phyloP scores from a whole-genome alignment of 1,140 invertebrate species.

The Antheraea mylitta region DNA sequence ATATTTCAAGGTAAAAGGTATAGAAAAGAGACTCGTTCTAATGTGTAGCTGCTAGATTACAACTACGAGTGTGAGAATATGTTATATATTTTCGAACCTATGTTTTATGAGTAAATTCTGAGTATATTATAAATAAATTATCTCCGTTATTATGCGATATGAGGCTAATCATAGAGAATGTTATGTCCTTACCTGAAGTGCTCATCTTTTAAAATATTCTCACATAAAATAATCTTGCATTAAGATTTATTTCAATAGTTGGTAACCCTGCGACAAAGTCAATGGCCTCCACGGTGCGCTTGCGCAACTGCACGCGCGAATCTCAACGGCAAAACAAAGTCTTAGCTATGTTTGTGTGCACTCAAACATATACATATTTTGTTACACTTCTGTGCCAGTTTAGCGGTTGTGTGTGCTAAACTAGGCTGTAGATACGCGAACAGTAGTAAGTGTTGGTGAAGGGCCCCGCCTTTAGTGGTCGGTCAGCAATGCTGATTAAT shows the following conservation, averaged over 20 bases:
- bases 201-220: not conserved
- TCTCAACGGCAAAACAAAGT: slow-evolving; percentile 72
- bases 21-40: too few relatives aligned
- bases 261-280: slow-evolving; percentile 46
- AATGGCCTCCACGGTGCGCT: slow-evolving; percentile 73
- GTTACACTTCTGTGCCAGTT: slow-evolving; percentile 42
- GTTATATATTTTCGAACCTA: too few relatives aligned
- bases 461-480: slow-evolving; percentile 52
- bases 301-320: slow-evolving; percentile 76
- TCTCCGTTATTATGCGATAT: too few relatives aligned
- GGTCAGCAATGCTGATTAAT: slow-evolving; percentile 61
- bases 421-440: slow-evolving; percentile 1
- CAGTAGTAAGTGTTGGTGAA: slow-evolving; percentile 50
- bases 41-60: too few relatives aligned
- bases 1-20: too few relatives aligned
- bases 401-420: slow-evolving; percentile 17
- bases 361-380: slow-evolving; percentile 32
- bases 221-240: not conserved
- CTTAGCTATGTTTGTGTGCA: slow-evolving; percentile 7
- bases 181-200: too few relatives aligned
- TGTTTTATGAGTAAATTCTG: too few relatives aligned
- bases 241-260: not conserved
- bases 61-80: too few relatives aligned
- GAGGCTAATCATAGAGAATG: too few relatives aligned
- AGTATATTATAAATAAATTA: too few relatives aligned